Conservation (phyloP, 2,113 vertebrate genomes). For the Brienomyrus brachyistius region DNA sequence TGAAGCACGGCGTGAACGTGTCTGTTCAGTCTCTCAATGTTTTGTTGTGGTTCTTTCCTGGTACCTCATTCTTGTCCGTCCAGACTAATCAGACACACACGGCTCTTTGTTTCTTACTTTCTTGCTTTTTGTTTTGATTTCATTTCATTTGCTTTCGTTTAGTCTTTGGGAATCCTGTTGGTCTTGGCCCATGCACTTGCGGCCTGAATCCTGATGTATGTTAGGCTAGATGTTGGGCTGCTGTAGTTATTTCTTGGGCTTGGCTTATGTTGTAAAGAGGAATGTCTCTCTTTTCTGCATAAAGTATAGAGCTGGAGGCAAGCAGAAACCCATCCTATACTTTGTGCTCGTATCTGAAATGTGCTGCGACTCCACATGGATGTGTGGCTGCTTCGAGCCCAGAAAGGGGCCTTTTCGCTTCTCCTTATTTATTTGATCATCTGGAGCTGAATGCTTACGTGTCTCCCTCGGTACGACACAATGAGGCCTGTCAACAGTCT, state of each 20-base stretch:
- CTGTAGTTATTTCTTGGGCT: constrained; percentile 71
- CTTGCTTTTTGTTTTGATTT: constrained; percentile 52
- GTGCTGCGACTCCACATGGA: constrained; percentile 97
- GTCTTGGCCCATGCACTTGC: constrained; percentile 78
- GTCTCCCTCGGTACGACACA: constrained; percentile 15
- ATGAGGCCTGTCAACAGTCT: constrained; percentile 29
- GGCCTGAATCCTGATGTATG: constrained; percentile 81
- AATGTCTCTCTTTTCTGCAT: constrained; percentile 64
- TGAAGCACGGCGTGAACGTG: constrained; percentile 79
- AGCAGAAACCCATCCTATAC: constrained; percentile 45
- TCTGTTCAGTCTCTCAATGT: constrained; percentile 72
- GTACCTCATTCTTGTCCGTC: constrained; percentile 81
- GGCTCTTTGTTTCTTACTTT: neutral
- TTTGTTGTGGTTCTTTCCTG: constrained; percentile 70
- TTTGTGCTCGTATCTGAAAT: constrained; percentile 48
- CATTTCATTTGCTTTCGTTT: neutral
- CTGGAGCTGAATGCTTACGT: neutral
- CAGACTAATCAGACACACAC: constrained; percentile 67
- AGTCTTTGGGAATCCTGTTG: constrained; percentile 70
- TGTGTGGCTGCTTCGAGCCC: constrained; percentile 65
- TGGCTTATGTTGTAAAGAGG: constrained; percentile 76
- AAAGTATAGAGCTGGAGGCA: constrained; percentile 58
- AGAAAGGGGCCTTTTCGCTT: constrained; percentile 36
- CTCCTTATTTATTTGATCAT: neutral
- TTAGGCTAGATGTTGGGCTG: constrained; percentile 79